Conservation (phyloP, 1,140 invertebrate genomes). For the Vollenhovia emeryi region DNA sequence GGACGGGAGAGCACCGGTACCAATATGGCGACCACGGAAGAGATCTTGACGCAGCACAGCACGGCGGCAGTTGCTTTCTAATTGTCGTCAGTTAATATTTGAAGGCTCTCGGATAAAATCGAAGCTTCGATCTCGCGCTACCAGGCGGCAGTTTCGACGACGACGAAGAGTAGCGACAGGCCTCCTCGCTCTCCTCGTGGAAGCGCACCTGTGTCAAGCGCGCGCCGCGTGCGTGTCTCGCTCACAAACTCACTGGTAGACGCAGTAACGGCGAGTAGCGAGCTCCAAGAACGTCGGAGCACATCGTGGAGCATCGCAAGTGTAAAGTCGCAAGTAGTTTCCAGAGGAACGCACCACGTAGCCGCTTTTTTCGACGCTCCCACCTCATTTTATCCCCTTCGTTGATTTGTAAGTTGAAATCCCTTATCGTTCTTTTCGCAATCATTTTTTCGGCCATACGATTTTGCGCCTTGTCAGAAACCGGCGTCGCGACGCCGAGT, state of each 20-base stretch:
- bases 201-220: slow-evolving; percentile 77
- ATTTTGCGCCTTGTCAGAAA: background rate
- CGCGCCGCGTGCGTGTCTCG: slow-evolving; percentile 62
- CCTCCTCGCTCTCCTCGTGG: slow-evolving; percentile 61
- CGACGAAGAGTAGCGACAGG: slow-evolving; percentile 7
- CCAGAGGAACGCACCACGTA: background rate
- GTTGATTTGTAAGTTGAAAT: slow-evolving; percentile 31
- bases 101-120: slow-evolving; percentile 57
- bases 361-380: background rate
- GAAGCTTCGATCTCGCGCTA: slow-evolving; percentile 70
- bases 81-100: slow-evolving; percentile 68
- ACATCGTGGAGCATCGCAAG: background rate
- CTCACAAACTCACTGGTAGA: slow-evolving; percentile 46
- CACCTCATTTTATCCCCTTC: background rate
- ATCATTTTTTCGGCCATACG: background rate
- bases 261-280: slow-evolving; percentile 40
- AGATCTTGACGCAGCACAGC: background rate
- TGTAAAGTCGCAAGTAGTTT: slow-evolving; percentile 6
- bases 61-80: background rate
- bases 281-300: slow-evolving; percentile 16
- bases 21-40: slow-evolving; percentile 65
- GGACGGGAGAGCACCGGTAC: slow-evolving; percentile 12
- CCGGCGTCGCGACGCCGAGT: background rate
- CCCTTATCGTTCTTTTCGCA: background rate
- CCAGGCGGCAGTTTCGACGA: slow-evolving; percentile 65